Conservation (phyloP, 2,797 vertebrate species). For the Sciurus vulgaris region DNA sequence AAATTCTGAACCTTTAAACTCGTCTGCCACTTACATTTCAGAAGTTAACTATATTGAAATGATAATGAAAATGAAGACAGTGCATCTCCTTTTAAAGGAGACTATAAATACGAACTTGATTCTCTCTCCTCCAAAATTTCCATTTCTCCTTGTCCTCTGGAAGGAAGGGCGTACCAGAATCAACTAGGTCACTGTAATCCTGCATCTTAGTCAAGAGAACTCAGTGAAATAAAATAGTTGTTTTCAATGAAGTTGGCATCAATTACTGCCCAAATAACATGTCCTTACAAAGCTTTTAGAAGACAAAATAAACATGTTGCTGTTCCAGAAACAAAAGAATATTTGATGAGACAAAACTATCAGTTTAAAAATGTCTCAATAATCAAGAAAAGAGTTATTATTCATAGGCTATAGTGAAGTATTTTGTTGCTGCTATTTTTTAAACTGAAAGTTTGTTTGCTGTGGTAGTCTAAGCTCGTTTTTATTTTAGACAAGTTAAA, state of each 20-base stretch:
- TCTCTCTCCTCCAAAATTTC: conserved; percentile 70
- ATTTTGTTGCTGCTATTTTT: conserved; percentile 50
- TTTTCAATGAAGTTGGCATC: conserved; percentile 81
- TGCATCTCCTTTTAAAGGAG: conserved; percentile 50
- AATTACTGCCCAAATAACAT: conserved; percentile 46
- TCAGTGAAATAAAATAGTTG: conserved; percentile 71
- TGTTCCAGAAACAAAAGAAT: conserved; percentile 79
- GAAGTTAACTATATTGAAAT: background rate
- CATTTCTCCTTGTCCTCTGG: conserved; percentile 68
- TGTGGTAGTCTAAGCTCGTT: background rate
- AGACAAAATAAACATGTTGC: conserved; percentile 80
- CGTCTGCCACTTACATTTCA: conserved; percentile 19
- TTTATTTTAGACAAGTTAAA: conserved; percentile 60
- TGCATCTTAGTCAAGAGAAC: conserved; percentile 63
- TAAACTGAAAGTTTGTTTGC: conserved; percentile 57
- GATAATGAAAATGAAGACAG: conserved; percentile 57
- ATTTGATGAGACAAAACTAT: conserved; percentile 77
- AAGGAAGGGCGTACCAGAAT: conserved; percentile 8
- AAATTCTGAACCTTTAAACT: conserved; percentile 31
- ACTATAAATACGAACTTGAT: background rate
- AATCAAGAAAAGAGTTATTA: conserved; percentile 80
- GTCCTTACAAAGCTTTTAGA: conserved; percentile 61
- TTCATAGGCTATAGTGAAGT: conserved; percentile 65
- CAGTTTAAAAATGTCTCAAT: conserved; percentile 70
- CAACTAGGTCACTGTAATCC: conserved; percentile 65